A percentile compares a stretch with the other conserved stretches of the same genome.
Evolutionary conservation across 2,888 invertebrate species (phyloP).

Genomic region (Eueremaeus valkanovi): DNA sequence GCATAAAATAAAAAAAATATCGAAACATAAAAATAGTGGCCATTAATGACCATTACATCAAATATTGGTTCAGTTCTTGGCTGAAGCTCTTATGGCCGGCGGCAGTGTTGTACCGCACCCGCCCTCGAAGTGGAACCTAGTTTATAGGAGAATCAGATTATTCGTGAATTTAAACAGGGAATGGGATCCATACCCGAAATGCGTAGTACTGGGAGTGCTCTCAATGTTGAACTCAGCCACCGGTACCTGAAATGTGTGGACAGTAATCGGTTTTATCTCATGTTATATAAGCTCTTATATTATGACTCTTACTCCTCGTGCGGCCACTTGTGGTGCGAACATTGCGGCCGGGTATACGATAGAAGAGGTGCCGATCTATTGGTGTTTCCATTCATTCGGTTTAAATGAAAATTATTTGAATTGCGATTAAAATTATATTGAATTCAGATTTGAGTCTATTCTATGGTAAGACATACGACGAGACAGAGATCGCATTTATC

Average conservation of each 20-base stretch:
- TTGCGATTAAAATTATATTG: not conserved
- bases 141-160: not conserved
- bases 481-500: constrained; percentile 70
- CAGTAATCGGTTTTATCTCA: constrained; percentile 48
- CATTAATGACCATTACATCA: not conserved
- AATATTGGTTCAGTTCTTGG: not conserved
- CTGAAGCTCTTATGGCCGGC: constrained; percentile 53
- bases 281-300: constrained; percentile 53
- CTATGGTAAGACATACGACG: constrained; percentile 59
- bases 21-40: not conserved
- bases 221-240: constrained; percentile 71
- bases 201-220: constrained; percentile 57
- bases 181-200: constrained; percentile 57
- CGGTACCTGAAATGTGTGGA: constrained; percentile 56
- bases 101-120: constrained; percentile 59
- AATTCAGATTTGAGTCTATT: too few species aligned
- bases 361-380: constrained; percentile 71
- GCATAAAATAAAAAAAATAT: not conserved
- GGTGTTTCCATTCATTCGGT: constrained; percentile 1
- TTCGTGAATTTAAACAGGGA: not conserved
- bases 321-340: constrained; percentile 73
- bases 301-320: constrained; percentile 51
- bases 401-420: not conserved
- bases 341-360: constrained; percentile 81
- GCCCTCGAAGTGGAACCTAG: constrained; percentile 60